Conservation (phyloP, 2,888 invertebrate genomes). For the Drosophila phalerata region DNA sequence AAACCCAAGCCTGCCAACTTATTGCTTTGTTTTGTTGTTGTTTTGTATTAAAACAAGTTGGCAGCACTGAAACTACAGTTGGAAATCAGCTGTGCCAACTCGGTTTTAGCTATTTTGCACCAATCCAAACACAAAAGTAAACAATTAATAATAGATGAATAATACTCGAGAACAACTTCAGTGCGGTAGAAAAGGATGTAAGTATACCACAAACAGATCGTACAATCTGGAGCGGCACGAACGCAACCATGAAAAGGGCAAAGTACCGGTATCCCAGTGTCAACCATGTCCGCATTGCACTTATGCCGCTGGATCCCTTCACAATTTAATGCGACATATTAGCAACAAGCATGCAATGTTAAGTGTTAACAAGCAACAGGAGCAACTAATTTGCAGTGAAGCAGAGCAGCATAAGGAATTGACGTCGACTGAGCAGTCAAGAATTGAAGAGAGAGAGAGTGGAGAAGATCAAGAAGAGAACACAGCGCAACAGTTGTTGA, state of each 20-base stretch:
- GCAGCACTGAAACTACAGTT: too few relatives aligned
- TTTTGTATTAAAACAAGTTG: too few relatives aligned
- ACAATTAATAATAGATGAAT: conserved; percentile 30
- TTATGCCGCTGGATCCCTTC: conserved; percentile 55
- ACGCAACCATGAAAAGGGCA: conserved; percentile 53
- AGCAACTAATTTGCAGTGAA: background rate
- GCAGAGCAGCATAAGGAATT: background rate
- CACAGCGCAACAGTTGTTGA: background rate
- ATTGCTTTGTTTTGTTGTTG: too few relatives aligned
- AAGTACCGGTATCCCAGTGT: conserved; percentile 49
- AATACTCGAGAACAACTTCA: conserved; percentile 46
- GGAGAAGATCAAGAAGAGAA: background rate
- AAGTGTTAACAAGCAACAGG: conserved; percentile 16
- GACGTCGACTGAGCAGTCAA: background rate
- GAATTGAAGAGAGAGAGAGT: background rate
- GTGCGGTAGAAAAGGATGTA: conserved; percentile 48
- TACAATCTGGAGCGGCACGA: conserved; percentile 52
- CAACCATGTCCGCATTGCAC: conserved; percentile 53
- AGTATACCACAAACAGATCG: conserved; percentile 51
- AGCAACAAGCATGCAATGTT: conserved; percentile 40
- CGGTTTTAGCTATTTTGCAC: too few relatives aligned
- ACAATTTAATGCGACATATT: conserved; percentile 52
- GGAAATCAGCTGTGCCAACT: too few relatives aligned
- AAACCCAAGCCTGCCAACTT: too few relatives aligned
- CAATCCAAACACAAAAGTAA: background rate